Evolutionary conservation across 2,797 vertebrate genomes (phyloP).

Genomic region (Thripadectes ignobilis): DNA sequence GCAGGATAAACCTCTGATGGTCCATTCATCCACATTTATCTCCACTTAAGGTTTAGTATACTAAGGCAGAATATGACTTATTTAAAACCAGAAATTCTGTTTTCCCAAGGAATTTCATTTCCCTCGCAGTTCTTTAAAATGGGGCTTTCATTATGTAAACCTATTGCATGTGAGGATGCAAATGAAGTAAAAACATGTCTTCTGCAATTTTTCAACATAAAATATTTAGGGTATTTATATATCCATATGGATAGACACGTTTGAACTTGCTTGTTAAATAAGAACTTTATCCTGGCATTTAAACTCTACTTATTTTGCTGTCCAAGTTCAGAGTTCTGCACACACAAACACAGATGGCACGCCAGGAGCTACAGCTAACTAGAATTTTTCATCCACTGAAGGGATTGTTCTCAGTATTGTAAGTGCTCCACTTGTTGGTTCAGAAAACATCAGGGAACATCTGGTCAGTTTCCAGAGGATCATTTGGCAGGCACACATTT

Average conservation of each 20-base stretch:
- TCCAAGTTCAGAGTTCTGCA: not conserved
- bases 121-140: not conserved
- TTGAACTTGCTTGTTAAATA: not conserved
- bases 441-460: not conserved
- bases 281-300: not conserved
- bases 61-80: rapidly evolving
- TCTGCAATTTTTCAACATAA: not conserved
- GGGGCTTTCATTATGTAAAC: not conserved
- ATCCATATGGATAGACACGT: not conserved
- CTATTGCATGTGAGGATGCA: not conserved
- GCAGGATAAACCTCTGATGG: not conserved
- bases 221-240: not conserved
- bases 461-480: not conserved
- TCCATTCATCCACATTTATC: not conserved
- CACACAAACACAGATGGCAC: not conserved
- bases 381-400: not conserved
- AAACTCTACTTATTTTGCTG: not conserved
- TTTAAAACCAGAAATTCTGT: not conserved
- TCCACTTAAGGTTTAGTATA: rapidly evolving
- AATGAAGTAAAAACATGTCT: not conserved
- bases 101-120: not conserved
- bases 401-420: not conserved
- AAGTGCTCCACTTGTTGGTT: not conserved
- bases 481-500: not conserved
- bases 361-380: not conserved